Conservation (phyloP, 2,797 vertebrate genomes). For the Chrosomus eos region DNA sequence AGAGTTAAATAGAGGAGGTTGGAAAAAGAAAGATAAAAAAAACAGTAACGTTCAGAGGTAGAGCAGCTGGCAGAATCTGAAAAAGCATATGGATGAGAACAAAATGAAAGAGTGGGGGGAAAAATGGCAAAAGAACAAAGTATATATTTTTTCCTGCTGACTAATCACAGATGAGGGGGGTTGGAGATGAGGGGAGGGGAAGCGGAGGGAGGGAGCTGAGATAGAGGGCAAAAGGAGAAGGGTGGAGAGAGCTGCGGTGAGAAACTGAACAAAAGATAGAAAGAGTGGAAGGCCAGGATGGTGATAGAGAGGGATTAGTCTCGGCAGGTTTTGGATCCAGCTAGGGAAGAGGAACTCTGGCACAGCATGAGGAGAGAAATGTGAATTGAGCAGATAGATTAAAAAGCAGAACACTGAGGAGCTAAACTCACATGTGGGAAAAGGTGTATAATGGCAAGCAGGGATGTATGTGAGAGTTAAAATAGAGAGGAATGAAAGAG, state of each 20-base stretch:
- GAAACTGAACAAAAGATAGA: constrained; percentile 4
- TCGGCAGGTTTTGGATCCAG: constrained; percentile 22
- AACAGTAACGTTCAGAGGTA: neutral
- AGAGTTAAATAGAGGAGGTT: neutral
- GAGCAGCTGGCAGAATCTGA: constrained; percentile 14
- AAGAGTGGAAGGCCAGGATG: constrained; percentile 16
- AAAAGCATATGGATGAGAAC: constrained; percentile 24
- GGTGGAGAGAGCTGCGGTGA: neutral
- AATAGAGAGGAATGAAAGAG: constrained; percentile 3
- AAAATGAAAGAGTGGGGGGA: constrained; percentile 12
- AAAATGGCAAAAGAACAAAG: constrained; percentile 31
- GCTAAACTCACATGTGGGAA: constrained; percentile 11
- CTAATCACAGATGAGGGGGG: constrained; percentile 34
- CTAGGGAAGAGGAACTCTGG: neutral
- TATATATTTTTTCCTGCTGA: constrained; percentile 10
- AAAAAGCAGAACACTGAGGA: constrained; percentile 13
- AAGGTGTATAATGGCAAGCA: neutral
- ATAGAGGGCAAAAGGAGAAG: constrained; percentile 38
- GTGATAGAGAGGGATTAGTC: constrained; percentile 38
- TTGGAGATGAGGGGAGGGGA: constrained; percentile 6
- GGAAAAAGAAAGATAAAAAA: constrained; percentile 24
- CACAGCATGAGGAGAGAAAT: constrained; percentile 13
- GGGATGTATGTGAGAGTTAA: neutral
- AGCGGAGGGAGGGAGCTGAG: neutral
- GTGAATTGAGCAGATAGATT: constrained; percentile 24